A percentile compares a stretch with the other conserved stretches of the same genome.
Evolutionary conservation across 92 coral and sea anemone species (phyloP).

Genomic region (Montipora capitata): DNA sequence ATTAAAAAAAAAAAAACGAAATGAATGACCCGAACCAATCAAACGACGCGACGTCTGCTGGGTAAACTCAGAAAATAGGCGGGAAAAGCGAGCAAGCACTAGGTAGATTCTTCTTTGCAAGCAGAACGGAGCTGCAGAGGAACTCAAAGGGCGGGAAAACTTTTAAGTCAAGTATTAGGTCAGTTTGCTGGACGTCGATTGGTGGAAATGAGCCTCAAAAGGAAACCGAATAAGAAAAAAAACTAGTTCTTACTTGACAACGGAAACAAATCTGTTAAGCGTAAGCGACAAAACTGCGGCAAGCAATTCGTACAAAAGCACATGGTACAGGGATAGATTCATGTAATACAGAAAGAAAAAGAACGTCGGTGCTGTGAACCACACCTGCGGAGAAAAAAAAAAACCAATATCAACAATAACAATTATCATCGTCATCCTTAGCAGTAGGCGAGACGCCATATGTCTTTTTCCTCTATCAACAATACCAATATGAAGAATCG

Average conservation of each 20-base stretch:
- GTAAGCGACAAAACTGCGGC: conserved; percentile 81
- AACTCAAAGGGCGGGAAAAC: no score
- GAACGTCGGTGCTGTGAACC: conserved; percentile 98
- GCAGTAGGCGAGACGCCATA: no score
- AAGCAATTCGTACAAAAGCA: conserved; percentile 84
- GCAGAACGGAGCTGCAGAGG: no score
- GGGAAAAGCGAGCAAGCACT: no score
- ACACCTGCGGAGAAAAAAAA: conserved; percentile 77
- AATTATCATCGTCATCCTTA: no score
- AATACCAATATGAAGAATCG: background rate
- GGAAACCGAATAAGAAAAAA: background rate
- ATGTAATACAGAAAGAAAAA: conserved; percentile 93
- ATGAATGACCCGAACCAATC: background rate
- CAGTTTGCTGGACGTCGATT: background rate
- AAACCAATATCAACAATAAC: background rate
- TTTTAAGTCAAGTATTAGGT: no score
- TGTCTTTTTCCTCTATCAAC: no score
- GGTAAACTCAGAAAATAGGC: background rate
- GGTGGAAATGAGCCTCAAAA: background rate
- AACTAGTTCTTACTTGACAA: conserved; percentile 84
- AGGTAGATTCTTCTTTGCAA: no score
- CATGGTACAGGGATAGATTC: conserved; percentile 92
- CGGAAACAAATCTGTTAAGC: conserved; percentile 83
- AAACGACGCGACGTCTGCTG: background rate
- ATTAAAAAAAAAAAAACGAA: background rate